These are phyloP conservation scores for Ricordea florida DNA, from an alignment of 92 coral and sea anemone species.

Conservation along the genomic window DNA sequence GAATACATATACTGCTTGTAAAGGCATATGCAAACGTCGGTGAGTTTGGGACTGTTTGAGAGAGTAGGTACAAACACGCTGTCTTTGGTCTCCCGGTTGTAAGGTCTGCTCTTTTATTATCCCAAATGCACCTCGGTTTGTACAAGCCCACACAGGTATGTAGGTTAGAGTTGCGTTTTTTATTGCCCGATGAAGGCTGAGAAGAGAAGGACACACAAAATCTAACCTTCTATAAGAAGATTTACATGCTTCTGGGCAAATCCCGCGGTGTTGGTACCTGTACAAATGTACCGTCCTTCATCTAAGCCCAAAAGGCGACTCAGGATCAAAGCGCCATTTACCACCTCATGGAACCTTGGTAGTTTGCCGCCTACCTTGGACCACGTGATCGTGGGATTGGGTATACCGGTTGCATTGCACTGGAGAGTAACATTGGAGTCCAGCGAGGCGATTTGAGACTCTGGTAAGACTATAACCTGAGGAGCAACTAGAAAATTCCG, in stretches of 20 bases:
- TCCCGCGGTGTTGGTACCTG: slow-evolving; percentile 83
- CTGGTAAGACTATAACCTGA: slow-evolving; percentile 46
- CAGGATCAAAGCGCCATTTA: slow-evolving; percentile 51
- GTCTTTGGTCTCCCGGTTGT: too few species aligned
- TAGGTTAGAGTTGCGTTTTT: too few species aligned
- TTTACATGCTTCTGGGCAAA: slow-evolving; percentile 14
- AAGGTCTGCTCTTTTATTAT: too few species aligned
- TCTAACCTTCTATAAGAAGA: slow-evolving; percentile 75
- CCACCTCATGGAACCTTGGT: slow-evolving; percentile 46
- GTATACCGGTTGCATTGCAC: slow-evolving; percentile 82
- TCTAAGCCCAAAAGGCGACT: slow-evolving; percentile 40
- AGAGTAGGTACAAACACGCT: too few species aligned
- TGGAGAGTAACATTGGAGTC: slow-evolving; percentile 70
- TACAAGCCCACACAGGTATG: too few species aligned
- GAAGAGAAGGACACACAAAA: too few species aligned
- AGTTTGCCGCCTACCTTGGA: slow-evolving; percentile 58
- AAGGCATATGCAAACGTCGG: too few species aligned
- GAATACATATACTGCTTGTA: too few species aligned
- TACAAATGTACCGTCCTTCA: slow-evolving; percentile 74
- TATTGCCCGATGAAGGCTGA: too few species aligned
- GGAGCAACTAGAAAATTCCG: slow-evolving; percentile 64
- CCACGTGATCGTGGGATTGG: slow-evolving; percentile 74
- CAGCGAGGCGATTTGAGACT: slow-evolving; percentile 50
- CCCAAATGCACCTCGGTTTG: too few species aligned
- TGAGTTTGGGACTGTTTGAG: too few species aligned